Evolutionary conservation across 2,888 invertebrate genomes (phyloP), one percentile per base, ranked within the genome.

Genomic region (Harpalus rubripes): DNA sequence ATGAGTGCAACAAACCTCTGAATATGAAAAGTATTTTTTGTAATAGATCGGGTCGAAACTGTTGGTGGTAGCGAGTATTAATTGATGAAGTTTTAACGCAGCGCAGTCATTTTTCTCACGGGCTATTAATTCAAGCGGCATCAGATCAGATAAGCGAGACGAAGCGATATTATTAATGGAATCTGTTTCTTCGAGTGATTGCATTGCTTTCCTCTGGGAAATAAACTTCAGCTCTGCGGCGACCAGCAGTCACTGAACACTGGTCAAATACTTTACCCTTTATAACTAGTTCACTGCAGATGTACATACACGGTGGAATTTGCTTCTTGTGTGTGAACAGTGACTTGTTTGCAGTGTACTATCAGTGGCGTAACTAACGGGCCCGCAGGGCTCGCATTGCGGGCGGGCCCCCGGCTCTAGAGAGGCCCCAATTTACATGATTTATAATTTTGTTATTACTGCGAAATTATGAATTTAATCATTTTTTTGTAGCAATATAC

Each of bases 81-180:
- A 68, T 68, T 68, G 68, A 68, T 68, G 68, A 68, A 68, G 68
- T 68, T 68, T 68, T 39, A 52, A 76, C 18, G 22, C 52, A 52
- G 76, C 18, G 68, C 68, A 68, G 56, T 72, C 82, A 82, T 82
- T 82, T 82, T 82, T 82, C 82, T 82, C 58, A 52, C 59, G 68
- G 72, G 52, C 82, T 68, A 82, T 82, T 72, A 82, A 82, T 82
- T 72, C 72, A 72, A 32, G 15, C 32, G 41, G 68, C 68, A 39
- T 44, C 81, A 16, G 52, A 26, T 56, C 81, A 72, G 82, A 82
- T 76, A 83, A 83, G 76, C 68, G 65, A 72, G 26, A 39, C 63
- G 59, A 63, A 58, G 72, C 78, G 52, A 65, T 84, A 63, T 78
- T 84, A 84, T 84, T 84, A 78, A 84, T 84, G 84, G 78, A 78